phyloP scores from a whole-genome alignment of 2,888 invertebrate genomes.

The Plemyria rubiginata region DNA sequence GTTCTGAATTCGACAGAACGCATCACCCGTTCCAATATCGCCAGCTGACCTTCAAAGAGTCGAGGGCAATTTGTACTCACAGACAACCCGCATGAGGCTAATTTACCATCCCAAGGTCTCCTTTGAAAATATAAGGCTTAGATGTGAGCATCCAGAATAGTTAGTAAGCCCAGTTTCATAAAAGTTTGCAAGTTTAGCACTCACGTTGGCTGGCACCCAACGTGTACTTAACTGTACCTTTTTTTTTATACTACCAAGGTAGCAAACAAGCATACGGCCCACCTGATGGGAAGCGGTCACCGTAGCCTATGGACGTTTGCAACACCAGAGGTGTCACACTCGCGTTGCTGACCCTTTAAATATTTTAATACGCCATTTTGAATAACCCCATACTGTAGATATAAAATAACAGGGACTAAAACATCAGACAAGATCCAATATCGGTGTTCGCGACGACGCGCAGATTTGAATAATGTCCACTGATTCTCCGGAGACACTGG shows the following conservation, averaged over 20 bases:
- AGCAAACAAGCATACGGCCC: too few relatives aligned
- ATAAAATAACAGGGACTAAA: background rate
- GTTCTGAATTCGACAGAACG: background rate
- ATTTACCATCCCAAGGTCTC: conserved; percentile 2
- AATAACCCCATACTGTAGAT: too few relatives aligned
- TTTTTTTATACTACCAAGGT: too few relatives aligned
- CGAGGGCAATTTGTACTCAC: conserved; percentile 7
- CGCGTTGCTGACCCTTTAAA: too few relatives aligned
- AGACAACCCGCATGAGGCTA: conserved; percentile 11
- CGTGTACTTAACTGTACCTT: background rate
- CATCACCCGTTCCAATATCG: conserved; percentile 6
- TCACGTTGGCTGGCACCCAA: background rate
- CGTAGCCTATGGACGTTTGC: too few relatives aligned
- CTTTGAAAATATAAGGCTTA: conserved; percentile 11
- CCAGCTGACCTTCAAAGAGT: conserved; percentile 11
- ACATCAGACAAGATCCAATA: conserved; percentile 1
- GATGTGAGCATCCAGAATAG: conserved; percentile 4
- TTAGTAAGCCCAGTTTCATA: background rate
- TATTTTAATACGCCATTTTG: too few relatives aligned
- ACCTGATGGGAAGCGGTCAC: too few relatives aligned
- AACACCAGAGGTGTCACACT: too few relatives aligned
- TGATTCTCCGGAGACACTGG: conserved; percentile 20
- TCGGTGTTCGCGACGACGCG: background rate
- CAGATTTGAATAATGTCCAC: conserved; percentile 32
- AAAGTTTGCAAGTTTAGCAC: background rate